Evolutionary conservation across 2,888 invertebrate species (phyloP).

Genomic region (Dynastes tityus): DNA sequence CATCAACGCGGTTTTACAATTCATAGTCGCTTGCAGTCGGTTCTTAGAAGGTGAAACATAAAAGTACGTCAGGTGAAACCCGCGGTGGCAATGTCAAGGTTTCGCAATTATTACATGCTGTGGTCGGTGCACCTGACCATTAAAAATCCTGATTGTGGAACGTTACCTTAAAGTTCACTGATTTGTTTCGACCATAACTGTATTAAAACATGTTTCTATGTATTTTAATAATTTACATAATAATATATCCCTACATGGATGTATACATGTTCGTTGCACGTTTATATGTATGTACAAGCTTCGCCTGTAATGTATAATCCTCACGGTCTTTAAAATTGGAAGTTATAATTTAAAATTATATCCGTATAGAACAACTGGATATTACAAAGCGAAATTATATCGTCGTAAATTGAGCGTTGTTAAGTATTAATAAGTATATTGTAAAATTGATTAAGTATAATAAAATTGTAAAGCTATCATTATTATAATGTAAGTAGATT

Average conservation of each 20-base stretch:
- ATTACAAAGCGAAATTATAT: constrained; percentile 13
- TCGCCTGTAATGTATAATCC: neutral
- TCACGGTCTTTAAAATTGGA: constrained; percentile 8
- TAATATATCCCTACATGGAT: constrained; percentile 13
- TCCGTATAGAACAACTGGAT: neutral
- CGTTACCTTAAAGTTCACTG: constrained; percentile 26
- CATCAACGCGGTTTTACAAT: constrained; percentile 45
- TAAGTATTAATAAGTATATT: constrained; percentile 9
- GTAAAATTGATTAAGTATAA: constrained; percentile 14
- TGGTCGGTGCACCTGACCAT: constrained; percentile 42
- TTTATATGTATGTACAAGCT: constrained; percentile 1
- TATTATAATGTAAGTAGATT: no score
- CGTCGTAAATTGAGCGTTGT: constrained; percentile 15
- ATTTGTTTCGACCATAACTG: constrained; percentile 35
- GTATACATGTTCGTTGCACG: neutral
- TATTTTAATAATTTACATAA: constrained; percentile 36
- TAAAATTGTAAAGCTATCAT: no score
- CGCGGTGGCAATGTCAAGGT: constrained; percentile 48
- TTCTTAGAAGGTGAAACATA: constrained; percentile 44
- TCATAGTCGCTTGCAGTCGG: constrained; percentile 31
- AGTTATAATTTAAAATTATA: constrained; percentile 27
- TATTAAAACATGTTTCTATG: constrained; percentile 27
- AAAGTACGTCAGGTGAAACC: constrained; percentile 44
- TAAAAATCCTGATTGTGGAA: constrained; percentile 41
- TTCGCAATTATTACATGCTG: constrained; percentile 43